Base-by-base conservation (phyloP, 2,113 vertebrate genomes). In the Macroglossus sobrinus region DNA sequence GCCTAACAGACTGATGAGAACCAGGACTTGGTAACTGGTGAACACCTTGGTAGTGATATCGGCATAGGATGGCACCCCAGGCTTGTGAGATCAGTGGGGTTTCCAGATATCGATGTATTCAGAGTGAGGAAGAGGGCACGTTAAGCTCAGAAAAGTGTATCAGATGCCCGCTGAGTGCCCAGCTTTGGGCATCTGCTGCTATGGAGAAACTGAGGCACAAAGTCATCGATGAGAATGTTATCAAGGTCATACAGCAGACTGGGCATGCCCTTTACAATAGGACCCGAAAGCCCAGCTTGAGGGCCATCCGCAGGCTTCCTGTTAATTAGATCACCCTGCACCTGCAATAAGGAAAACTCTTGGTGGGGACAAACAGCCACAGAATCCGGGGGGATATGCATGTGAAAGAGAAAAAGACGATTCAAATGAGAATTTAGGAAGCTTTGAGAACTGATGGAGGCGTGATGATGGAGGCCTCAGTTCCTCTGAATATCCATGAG, bases 1-100 rank as follows among this genome's bases (percentile, higher is more conserved):
- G 50, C 28, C 47, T 12, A 15, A 26, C 11, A 26, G 61, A 45
- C 7, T 0, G 2, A 3, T 11, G 2, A 3, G 45, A 22, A 4
- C 38, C 40, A 0, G 26, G 38, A 21, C 28, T 55, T 84, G 8
- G 0, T 19, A 30, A 50, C 40, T 28, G 78, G 26, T 68, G 40
- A 80, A 33, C n/a, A 33, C 4, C 75, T 14, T 33, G 33, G 4
- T 6, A 3, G 9, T 22, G 33, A 19, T 4, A 24, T 5, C 24
- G 47, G 24, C 10, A 6, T 5, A 2, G 3, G 15, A 9, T 2
- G 12, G 26, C 16, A 12, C 13, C n/a, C 30, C 40, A 30, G 66
- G 24, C n/a, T 35, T 64, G 24, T 30, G 61, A 13, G 40, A 9
- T 40, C 19, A 9, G 4, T 38, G n/a, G 38, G 8, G 38, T 45